Evolutionary conservation across 2,888 invertebrate species (phyloP), one percentile per base, ranked within the genome.

Genomic region (Metacarcinus magister): DNA sequence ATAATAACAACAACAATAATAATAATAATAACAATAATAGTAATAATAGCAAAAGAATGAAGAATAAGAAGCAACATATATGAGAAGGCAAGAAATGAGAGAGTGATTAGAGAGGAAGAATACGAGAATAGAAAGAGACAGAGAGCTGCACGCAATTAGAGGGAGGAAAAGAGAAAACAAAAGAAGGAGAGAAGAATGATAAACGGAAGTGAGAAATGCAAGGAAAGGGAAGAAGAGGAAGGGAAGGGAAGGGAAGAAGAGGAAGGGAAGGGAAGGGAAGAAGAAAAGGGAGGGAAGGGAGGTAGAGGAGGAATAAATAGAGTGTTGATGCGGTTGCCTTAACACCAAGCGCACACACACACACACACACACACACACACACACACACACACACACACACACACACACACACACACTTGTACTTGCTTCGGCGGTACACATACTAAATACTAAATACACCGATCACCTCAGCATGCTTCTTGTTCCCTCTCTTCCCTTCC

Each of bases 311-410:
- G 75, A 7, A 75, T 75, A 75, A 7, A n/a, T n/a, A n/a, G 75
- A 75, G 39, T 90, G 90, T 90, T 44, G 44, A 28, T 39, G 19
- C 3, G 7, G 43, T 44, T 90, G n/a, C 90, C 90, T 90, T 43
- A 90, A 44, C 90, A 19, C 39, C 90, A 32, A 43, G 19, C 90
- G 23, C 67, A n/a, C 67, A 7, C 67, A n/a, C 67, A n/a, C 67
- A n/a, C 67, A 67, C 67, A n/a, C 67, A 67, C 67, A n/a, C 67
- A 67, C 82, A 32, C 82, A 67, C 82, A 32, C 82, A 32, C 32
- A 82, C 82, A 82, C 82, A 10, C 82, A 82, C 82, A 82, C 82
- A 82, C 82, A 28, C 82, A 82, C 82, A 32, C 82, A 32, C 82
- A 32, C 32, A 28, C 82, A 13, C 82, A 82, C 82, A 82, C 32